phyloP scores from a whole-genome alignment of 2,888 invertebrate species.

The Megastigmus dorsalis region DNA sequence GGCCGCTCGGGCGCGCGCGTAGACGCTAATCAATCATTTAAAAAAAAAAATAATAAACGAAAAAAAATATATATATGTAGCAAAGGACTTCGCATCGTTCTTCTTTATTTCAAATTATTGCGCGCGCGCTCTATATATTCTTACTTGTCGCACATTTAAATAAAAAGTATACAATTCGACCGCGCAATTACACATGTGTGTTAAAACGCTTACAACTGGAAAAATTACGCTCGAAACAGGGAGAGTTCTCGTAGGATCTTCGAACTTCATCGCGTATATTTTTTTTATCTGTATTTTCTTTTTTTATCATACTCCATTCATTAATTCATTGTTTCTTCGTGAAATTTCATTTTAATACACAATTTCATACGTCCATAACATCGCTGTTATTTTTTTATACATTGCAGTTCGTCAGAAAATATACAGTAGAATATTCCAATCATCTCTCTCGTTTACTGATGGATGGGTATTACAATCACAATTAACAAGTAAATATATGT shows the following conservation, averaged over 20 bases:
- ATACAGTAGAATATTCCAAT: slow-evolving; percentile 63
- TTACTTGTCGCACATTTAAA: slow-evolving; percentile 51
- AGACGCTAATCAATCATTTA: slow-evolving; percentile 12
- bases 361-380: slow-evolving; percentile 63
- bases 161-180: slow-evolving; percentile 53
- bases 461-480: slow-evolving; percentile 50
- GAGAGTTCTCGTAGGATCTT: slow-evolving; percentile 54
- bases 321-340: slow-evolving; percentile 51
- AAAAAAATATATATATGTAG: too few relatives aligned
- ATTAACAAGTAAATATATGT: slow-evolving; percentile 51
- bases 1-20: slow-evolving; percentile 29
- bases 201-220: slow-evolving; percentile 53
- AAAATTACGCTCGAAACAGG: slow-evolving; percentile 54
- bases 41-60: slow-evolving; percentile 16
- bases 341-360: slow-evolving; percentile 57
- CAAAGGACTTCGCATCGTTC: slow-evolving; percentile 28
- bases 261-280: slow-evolving; percentile 53
- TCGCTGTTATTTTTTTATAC: slow-evolving; percentile 63
- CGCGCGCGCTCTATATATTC: slow-evolving; percentile 50
- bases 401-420: slow-evolving; percentile 66
- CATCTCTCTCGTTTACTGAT: slow-evolving; percentile 55
- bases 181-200: slow-evolving; percentile 42
- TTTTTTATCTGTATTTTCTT: slow-evolving; percentile 51
- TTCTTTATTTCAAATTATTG: slow-evolving; percentile 48
- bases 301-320: slow-evolving; percentile 53